Base-by-base conservation (phyloP, 2,888 invertebrate genomes). In the Nephrotoma appendiculata region DNA sequence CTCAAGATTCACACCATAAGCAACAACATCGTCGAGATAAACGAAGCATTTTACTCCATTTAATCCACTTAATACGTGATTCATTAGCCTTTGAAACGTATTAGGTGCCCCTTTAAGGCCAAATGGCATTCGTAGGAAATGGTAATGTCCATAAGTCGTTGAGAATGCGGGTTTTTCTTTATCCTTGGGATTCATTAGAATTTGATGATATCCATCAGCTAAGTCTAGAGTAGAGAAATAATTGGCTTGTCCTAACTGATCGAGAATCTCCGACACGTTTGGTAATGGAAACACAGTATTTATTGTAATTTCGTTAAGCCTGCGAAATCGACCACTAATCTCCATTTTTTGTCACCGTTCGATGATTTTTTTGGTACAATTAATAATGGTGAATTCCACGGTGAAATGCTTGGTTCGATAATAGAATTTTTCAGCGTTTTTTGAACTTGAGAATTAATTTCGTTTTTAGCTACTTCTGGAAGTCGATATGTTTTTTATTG, bases 151-250 rank as follows among this genome's bases (percentile, higher is more conserved):
- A 41, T 84, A 86, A 11, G 52, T 86, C 11, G 87, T 87, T 19
- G 85, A 88, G 84, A 89, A 89, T 4, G 88, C 88, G 0, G 88
- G 88, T 87, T 89, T n/a, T 89, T 12, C 85, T 45, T 57, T 85
- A 71, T 88, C 88, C 41, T 41, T 52, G 15, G 86, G 45, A 19
- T 86, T 7, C 7, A 89, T 41, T 19, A 43, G 15, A 1, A 88
- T 85, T 52, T 88, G 88, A 41, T 88, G 88, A 48, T 87, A 88
- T 2, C 87, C 87, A 12, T 86, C 86, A 9, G 88, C 87, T 3
- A 88, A 52, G 83, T 88, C 87, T 43, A 88, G 52, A 5, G 88
- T 88, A 31, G 88, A 88, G 57, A 88, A 88, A 41, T 86, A 31
- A 31, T 31, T 42, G 3, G 87, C 87, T 41, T 87, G 83, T 85